phyloP scores from a whole-genome alignment of 2,113 vertebrate genomes.

The Colossoma macropomum region DNA sequence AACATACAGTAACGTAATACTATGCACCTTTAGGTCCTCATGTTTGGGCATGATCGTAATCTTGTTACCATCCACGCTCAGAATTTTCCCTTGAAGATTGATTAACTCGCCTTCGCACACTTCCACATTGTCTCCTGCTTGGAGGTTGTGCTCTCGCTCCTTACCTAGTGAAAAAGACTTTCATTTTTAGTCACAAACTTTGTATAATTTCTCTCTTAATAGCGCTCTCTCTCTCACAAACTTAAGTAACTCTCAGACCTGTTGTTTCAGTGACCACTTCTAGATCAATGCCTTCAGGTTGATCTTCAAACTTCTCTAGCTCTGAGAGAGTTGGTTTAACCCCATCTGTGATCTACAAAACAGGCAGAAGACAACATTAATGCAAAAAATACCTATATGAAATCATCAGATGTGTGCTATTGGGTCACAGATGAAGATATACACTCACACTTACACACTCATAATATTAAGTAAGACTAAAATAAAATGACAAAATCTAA shows the following conservation, averaged over 20 bases:
- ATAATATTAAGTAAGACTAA: no score
- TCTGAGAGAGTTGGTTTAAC: conserved; percentile 95
- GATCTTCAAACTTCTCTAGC: conserved; percentile 96
- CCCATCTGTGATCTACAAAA: conserved; percentile 90
- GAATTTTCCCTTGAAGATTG: conserved; percentile 95
- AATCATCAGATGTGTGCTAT: background rate
- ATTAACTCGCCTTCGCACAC: conserved; percentile 96
- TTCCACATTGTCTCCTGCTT: conserved; percentile 94
- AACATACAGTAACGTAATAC: no score
- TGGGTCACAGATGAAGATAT: background rate
- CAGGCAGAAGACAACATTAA: background rate
- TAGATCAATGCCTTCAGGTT: conserved; percentile 94
- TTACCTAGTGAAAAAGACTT: conserved; percentile 78
- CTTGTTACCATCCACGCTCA: conserved; percentile 95
- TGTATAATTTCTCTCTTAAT: background rate
- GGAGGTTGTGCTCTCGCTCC: conserved; percentile 93
- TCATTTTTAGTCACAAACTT: background rate
- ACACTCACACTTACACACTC: no score
- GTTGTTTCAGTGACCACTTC: conserved; percentile 94
- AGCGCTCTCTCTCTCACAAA: background rate
- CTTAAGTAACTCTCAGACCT: conserved; percentile 60
- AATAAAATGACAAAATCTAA: no score
- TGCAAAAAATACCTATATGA: no score
- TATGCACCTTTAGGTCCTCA: conserved; percentile 90
- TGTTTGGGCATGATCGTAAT: conserved; percentile 98